Evolutionary conservation across 2,113 vertebrate species (phyloP).

Genomic region (Cercocebus atys): DNA sequence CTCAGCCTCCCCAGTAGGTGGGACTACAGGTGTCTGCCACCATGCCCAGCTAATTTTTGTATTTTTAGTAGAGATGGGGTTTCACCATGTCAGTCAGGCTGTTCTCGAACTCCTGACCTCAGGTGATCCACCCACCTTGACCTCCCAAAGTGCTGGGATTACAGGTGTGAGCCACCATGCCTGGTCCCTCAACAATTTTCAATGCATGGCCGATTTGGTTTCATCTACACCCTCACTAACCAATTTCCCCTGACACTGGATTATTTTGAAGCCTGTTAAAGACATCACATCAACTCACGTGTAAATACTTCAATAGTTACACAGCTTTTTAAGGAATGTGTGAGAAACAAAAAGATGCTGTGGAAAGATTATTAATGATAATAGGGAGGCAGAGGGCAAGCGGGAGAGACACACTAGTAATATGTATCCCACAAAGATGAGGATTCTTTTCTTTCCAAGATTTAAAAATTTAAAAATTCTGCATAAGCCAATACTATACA

Average conservation of each 20-base stretch:
- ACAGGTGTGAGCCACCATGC: no score
- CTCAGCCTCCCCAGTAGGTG: no score
- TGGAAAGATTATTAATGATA: not conserved
- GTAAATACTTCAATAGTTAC: not conserved
- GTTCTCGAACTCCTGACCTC: no score
- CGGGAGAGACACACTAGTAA: not conserved
- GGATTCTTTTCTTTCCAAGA: not conserved
- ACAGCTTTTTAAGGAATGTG: not conserved
- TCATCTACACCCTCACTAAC: not conserved
- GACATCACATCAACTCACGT: not conserved
- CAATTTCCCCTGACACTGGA: not conserved
- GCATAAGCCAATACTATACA: not conserved
- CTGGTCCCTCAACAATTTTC: no score
- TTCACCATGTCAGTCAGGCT: no score
- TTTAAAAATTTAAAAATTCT: not conserved
- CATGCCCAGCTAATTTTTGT: no score
- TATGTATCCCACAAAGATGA: not conserved
- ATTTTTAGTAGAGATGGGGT: no score
- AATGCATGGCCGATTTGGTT: not conserved
- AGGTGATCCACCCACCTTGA: no score
- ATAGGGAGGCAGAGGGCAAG: not conserved
- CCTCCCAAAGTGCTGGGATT: no score
- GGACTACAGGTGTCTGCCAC: no score
- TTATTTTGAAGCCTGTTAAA: slow-evolving; percentile 1
- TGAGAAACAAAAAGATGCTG: not conserved